These are phyloP conservation scores for Jacana jacana DNA, from an alignment of 2,113 vertebrate species.

Conservation along the genomic window DNA sequence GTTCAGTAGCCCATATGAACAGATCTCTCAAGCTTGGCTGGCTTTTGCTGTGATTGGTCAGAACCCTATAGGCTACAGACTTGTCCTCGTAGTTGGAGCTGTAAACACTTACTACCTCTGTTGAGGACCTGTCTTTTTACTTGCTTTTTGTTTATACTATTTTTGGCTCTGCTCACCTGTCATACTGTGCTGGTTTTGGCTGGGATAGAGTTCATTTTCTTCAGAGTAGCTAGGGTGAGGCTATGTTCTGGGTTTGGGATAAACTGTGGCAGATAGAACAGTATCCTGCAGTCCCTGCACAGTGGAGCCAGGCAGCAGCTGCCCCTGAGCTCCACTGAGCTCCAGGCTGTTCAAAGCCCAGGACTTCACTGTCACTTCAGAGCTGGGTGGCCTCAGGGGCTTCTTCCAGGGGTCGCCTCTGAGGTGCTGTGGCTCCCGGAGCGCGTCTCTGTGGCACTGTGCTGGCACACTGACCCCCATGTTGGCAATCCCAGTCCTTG, in stretches of 20 bases:
- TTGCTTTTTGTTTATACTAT: neutral
- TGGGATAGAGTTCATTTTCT: neutral
- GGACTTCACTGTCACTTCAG: neutral
- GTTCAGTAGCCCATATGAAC: neutral
- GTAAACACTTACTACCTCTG: neutral
- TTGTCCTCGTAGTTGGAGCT: neutral
- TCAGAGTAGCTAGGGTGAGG: neutral
- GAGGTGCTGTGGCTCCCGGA: neutral
- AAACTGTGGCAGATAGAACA: neutral
- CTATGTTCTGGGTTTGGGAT: neutral
- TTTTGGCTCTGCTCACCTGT: neutral
- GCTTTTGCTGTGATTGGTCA: neutral
- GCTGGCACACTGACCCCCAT: accelerated
- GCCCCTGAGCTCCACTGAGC: neutral
- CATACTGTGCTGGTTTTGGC: neutral
- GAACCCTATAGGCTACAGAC: neutral
- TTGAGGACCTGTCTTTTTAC: neutral
- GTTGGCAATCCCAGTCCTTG: neutral
- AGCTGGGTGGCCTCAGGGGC: neutral
- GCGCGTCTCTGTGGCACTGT: accelerated
- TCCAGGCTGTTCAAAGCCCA: neutral
- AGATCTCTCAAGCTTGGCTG: neutral
- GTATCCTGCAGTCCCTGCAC: neutral
- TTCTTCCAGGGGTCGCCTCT: neutral
- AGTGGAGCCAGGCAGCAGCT: accelerated